phyloP scores from a whole-genome alignment of 2,888 invertebrate genomes.

The Catocala sponsa region DNA sequence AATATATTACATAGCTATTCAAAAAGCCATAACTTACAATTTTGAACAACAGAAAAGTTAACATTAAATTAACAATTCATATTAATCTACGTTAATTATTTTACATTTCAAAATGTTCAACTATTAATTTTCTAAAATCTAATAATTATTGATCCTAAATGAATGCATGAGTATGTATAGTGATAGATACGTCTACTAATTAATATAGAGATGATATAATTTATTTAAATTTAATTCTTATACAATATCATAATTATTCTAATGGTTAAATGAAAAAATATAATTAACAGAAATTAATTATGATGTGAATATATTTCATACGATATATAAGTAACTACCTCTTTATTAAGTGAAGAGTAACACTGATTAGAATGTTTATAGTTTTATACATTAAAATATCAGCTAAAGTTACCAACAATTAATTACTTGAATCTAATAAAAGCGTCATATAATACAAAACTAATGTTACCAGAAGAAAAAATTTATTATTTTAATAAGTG shows the following conservation, averaged over 20 bases:
- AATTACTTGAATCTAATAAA: neutral
- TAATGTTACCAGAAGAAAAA: conserved; percentile 4
- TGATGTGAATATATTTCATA: too few species aligned
- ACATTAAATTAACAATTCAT: conserved; percentile 52
- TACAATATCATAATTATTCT: neutral
- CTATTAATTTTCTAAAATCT: conserved; percentile 40
- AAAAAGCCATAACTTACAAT: conserved; percentile 63
- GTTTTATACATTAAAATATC: neutral
- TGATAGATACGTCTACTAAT: conserved; percentile 33
- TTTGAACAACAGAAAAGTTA: conserved; percentile 46
- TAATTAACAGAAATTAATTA: too few species aligned
- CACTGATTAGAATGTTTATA: neutral
- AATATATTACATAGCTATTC: conserved; percentile 62
- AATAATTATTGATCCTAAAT: conserved; percentile 26
- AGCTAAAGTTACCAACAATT: conserved; percentile 1
- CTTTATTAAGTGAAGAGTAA: neutral
- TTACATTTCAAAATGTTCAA: conserved; percentile 48
- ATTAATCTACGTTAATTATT: conserved; percentile 41
- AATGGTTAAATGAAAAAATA: neutral
- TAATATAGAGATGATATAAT: conserved; percentile 21
- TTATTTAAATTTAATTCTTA: conserved; percentile 21
- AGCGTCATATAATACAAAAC: neutral
- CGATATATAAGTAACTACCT: neutral
- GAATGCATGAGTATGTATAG: conserved; percentile 55
- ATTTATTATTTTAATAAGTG: neutral